Percentiles rank a stretch among this genome's conserved stretches.
These are phyloP conservation scores for Eriocheir sinensis DNA, from an alignment of 1,140 invertebrate genomes.

Conservation along the genomic window DNA sequence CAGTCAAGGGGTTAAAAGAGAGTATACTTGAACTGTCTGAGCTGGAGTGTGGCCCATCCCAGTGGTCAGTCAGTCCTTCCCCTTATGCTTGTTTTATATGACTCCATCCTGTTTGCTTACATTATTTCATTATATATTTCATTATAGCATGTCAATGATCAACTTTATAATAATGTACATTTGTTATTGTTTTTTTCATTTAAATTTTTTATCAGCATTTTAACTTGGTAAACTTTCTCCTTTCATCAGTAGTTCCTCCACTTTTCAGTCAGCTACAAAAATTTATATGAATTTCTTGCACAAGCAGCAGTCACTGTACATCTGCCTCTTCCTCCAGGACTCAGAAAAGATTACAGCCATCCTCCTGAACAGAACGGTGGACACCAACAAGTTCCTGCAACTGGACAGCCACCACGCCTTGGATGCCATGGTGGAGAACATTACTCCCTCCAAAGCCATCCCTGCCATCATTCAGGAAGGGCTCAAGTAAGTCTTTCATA, in stretches of 20 bases:
- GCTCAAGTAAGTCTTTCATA: slow-evolving; percentile 79
- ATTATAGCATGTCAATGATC: too few species aligned
- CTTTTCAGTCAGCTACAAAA: not conserved
- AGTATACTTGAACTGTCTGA: too few species aligned
- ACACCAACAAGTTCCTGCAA: slow-evolving; percentile 95
- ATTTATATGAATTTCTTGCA: not conserved
- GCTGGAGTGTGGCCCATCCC: too few species aligned
- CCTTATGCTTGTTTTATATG: too few species aligned
- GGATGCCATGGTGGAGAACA: slow-evolving; percentile 89
- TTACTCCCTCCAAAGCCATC: slow-evolving; percentile 85
- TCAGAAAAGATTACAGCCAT: slow-evolving; percentile 91
- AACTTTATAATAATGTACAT: not conserved
- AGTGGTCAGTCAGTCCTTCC: too few species aligned
- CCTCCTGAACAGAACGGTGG: slow-evolving; percentile 92
- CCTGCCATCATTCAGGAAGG: slow-evolving; percentile 85
- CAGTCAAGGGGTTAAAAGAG: too few species aligned
- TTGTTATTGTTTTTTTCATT: not conserved
- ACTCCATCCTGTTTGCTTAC: too few species aligned
- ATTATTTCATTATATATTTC: too few species aligned
- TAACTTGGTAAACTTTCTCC: too few species aligned
- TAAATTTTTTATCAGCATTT: not conserved
- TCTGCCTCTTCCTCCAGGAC: slow-evolving; percentile 85
- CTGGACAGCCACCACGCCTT: slow-evolving; percentile 93
- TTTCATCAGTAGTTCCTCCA: too few species aligned
- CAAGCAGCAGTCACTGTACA: not conserved